These are phyloP conservation scores for Hypena proboscidalis DNA, from an alignment of 2,888 invertebrate genomes.

Conservation along the genomic window DNA sequence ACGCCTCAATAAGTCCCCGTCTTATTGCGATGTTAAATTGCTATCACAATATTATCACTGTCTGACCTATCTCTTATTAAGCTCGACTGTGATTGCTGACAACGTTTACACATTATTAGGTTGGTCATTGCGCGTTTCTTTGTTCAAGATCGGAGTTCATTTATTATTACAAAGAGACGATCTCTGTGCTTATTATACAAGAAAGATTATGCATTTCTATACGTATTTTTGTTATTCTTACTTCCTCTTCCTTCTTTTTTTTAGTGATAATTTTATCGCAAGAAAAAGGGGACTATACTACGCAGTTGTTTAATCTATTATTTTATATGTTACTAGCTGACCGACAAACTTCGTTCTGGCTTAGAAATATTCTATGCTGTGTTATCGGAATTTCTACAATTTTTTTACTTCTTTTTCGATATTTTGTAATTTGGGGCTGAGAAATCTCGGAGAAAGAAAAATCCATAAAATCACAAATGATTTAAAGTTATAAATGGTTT, in stretches of 20 bases:
- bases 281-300: too few relatives aligned
- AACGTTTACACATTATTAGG: slow-evolving; percentile 38
- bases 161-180: slow-evolving; percentile 15
- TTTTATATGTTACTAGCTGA: too few relatives aligned
- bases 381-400: too few relatives aligned
- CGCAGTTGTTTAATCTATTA: too few relatives aligned
- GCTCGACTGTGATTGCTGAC: slow-evolving; percentile 36
- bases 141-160: slow-evolving; percentile 33
- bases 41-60: slow-evolving; percentile 28
- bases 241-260: neutral
- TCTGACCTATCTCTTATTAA: slow-evolving; percentile 41
- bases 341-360: too few relatives aligned
- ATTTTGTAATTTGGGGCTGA: too few relatives aligned
- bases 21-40: slow-evolving; percentile 34
- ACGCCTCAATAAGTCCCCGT: slow-evolving; percentile 20
- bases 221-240: too few relatives aligned
- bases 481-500: too few relatives aligned
- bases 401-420: too few relatives aligned
- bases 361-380: neutral
- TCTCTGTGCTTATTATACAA: slow-evolving; percentile 4
- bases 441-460: too few relatives aligned
- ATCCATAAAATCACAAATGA: too few relatives aligned
- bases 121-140: slow-evolving; percentile 36
- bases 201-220: slow-evolving; percentile 5
- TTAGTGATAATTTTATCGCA: too few relatives aligned